A percentile compares a stretch with the other conserved stretches of the same genome.
Conservation (phyloP, 2,797 vertebrate species). For the Eidolon dupreanum region DNA sequence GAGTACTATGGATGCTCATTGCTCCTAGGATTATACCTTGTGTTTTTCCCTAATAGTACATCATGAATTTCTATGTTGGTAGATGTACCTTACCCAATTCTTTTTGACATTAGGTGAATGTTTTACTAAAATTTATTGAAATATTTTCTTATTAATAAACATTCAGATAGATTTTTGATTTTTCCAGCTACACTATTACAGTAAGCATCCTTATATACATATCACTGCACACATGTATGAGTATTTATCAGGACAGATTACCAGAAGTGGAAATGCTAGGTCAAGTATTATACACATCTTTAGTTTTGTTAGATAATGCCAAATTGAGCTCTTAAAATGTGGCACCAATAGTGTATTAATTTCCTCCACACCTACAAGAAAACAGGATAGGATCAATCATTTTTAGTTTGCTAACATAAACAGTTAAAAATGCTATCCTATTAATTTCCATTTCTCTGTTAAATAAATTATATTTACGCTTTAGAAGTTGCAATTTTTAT, state of each 20-base stretch:
- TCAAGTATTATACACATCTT: neutral
- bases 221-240: neutral
- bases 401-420: neutral
- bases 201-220: neutral
- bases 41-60: neutral
- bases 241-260: neutral
- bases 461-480: neutral
- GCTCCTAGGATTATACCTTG: neutral
- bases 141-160: neutral
- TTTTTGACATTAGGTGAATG: neutral
- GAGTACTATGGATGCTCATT: neutral
- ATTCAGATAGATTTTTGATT: neutral
- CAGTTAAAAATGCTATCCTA: neutral
- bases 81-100: neutral
- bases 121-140: neutral
- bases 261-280: neutral
- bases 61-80: neutral
- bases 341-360: neutral
- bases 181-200: neutral
- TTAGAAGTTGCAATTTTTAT: neutral
- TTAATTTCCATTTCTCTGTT: neutral
- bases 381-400: neutral
- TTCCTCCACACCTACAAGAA: neutral
- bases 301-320: neutral
- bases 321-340: neutral